Evolutionary conservation across 2,113 vertebrate species (phyloP).

Genomic region (Scortum barcoo): DNA sequence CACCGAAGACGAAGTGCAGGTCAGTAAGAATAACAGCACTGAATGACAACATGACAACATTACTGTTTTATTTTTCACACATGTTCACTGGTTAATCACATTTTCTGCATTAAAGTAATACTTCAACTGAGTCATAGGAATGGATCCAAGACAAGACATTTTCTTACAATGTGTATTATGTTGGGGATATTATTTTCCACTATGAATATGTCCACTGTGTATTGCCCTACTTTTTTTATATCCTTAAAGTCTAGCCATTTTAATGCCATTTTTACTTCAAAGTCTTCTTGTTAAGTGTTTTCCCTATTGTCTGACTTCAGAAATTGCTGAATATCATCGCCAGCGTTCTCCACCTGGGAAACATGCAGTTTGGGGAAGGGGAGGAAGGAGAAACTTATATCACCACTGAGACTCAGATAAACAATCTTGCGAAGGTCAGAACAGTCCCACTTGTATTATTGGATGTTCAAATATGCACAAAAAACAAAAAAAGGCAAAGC

Average conservation of each 20-base stretch:
- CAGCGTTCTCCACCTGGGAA: slow-evolving; percentile 94
- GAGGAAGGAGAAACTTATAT: slow-evolving; percentile 91
- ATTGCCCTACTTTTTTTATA: neutral
- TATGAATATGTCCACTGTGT: neutral
- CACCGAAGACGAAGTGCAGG: slow-evolving; percentile 92
- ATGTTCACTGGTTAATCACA: neutral
- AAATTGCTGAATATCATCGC: slow-evolving; percentile 93
- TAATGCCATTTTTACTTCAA: neutral
- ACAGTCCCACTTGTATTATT: slow-evolving; percentile 16
- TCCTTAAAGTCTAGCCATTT: neutral
- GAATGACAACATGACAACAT: neutral
- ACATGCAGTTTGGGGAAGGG: slow-evolving; percentile 92
- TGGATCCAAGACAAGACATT: neutral
- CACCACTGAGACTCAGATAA: slow-evolving; percentile 92
- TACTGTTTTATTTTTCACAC: slow-evolving; percentile 1
- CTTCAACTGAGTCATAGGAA: neutral
- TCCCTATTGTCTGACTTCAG: slow-evolving; percentile 78
- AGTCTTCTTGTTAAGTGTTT: neutral
- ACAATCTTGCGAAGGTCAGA: slow-evolving; percentile 89
- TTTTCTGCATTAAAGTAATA: slow-evolving; percentile 5
- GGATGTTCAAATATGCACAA: slow-evolving; percentile 41
- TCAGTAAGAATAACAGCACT: slow-evolving; percentile 64
- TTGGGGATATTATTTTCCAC: no score
- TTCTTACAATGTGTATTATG: neutral
- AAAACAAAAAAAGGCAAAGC: neutral